Conservation (phyloP, 2,113 vertebrate genomes). For the Baryphthengus martii region DNA sequence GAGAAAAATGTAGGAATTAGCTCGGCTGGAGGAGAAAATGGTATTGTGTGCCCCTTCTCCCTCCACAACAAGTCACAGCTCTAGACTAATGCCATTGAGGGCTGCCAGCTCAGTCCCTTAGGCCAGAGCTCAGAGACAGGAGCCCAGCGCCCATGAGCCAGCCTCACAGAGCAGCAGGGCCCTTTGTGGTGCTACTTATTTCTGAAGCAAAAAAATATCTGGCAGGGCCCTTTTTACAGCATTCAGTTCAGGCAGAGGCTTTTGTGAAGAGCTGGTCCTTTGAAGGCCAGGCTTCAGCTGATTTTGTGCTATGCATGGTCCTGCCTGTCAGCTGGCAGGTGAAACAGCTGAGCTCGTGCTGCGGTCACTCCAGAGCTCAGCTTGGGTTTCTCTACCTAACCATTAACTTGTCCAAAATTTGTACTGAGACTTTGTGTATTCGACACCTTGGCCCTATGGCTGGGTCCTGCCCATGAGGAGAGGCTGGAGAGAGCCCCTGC, state of each 20-base stretch:
- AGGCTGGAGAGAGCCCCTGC: neutral
- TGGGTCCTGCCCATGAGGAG: neutral
- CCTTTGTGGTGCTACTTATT: neutral
- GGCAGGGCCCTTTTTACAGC: neutral
- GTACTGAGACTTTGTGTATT: fast-evolving
- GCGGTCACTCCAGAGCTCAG: neutral
- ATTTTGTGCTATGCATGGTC: fast-evolving
- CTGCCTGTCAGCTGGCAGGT: neutral
- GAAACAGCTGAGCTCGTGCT: neutral
- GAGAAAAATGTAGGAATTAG: neutral
- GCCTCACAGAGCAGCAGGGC: neutral
- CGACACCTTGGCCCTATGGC: neutral
- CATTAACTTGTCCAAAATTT: neutral
- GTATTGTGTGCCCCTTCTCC: neutral
- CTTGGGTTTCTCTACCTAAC: neutral
- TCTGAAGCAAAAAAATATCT: neutral
- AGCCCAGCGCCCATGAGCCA: neutral
- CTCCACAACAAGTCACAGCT: neutral
- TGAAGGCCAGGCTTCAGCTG: neutral
- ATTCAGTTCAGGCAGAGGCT: neutral
- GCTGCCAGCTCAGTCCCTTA: neutral
- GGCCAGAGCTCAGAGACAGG: neutral
- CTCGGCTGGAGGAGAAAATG: neutral
- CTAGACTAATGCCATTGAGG: neutral
- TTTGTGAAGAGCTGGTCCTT: neutral